Evolutionary conservation across 2,797 vertebrate species (phyloP), one percentile per base, ranked within the genome.

Genomic region (Anableps anableps): DNA sequence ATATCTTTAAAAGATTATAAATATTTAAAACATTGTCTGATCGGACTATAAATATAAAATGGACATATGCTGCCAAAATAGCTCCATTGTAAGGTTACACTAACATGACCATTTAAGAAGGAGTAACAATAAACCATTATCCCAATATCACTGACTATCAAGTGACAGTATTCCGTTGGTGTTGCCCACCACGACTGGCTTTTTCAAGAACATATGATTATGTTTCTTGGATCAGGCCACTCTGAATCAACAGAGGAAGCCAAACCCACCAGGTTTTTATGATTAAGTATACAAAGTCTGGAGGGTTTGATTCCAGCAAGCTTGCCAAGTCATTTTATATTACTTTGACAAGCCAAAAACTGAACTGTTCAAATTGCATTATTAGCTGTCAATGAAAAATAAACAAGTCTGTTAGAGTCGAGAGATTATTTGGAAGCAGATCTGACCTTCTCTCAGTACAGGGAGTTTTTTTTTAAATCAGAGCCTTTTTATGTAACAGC

Each of bases 261-360:
- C 90, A 91, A 94, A 91, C 89, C 91, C 90, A 86, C 82, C 92
- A 90, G 88, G 78, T 92, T 93, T 94, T 95, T 93, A 91, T 91
- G 90, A 94, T 95, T 93, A 93, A 93, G 89, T 87, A 78, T 89
- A 93, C 93, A 93, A 91, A 94, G 91, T 91, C 87, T 79, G 88
- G 85, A 84, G 84, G 83, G 71, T 92, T 91, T 85, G 87, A 89
- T 94, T 93, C 91, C 91, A 89, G 66, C 83, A 77, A n/a, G 74
- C 81, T 82, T 88, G 91, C 91, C 91, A 95, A 92, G 90, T 88
- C 88, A 89, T 93, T 92, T 93, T 91, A 92, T 89, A 93, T 93
- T 87, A 89, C 88, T 88, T 88, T 77, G 91, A 83, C 82, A 62
- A 81, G 87, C 90, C 86, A 86, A 88, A 91, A 88, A 83, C 68